These are phyloP conservation scores for Artibeus lituratus DNA, from an alignment of 2,797 vertebrate species.

Conservation along the genomic window DNA sequence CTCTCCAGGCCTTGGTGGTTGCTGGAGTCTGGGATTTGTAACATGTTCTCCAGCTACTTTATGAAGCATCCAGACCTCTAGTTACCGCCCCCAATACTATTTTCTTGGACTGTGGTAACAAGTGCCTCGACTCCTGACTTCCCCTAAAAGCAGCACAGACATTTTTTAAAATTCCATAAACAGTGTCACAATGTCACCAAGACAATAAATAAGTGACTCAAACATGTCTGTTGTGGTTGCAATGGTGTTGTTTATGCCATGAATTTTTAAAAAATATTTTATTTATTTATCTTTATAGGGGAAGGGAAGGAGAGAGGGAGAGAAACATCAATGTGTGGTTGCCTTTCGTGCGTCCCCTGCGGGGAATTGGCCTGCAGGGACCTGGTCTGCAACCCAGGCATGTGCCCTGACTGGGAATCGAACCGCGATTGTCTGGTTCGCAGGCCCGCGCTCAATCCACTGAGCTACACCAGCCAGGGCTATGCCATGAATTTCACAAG, in stretches of 20 bases:
- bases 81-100: not conserved
- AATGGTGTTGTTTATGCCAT: not conserved
- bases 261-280: too few species aligned
- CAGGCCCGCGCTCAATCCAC: too few species aligned
- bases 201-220: accelerated
- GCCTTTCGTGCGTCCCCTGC: too few species aligned
- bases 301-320: too few species aligned
- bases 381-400: too few species aligned
- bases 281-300: too few species aligned
- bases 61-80: not conserved
- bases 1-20: accelerated
- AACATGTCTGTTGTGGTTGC: not conserved
- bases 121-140: not conserved
- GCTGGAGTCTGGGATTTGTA: accelerated
- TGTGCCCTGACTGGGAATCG: too few species aligned
- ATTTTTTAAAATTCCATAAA: not conserved
- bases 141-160: not conserved
- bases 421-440: too few species aligned
- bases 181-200: not conserved
- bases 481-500: not conserved
- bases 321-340: too few species aligned
- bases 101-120: not conserved
- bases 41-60: accelerated
- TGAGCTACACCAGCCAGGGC: too few species aligned
- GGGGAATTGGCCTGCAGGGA: too few species aligned